These are phyloP conservation scores for Euplagia quadripunctaria DNA, from an alignment of 2,888 invertebrate species.

Conservation along the genomic window DNA sequence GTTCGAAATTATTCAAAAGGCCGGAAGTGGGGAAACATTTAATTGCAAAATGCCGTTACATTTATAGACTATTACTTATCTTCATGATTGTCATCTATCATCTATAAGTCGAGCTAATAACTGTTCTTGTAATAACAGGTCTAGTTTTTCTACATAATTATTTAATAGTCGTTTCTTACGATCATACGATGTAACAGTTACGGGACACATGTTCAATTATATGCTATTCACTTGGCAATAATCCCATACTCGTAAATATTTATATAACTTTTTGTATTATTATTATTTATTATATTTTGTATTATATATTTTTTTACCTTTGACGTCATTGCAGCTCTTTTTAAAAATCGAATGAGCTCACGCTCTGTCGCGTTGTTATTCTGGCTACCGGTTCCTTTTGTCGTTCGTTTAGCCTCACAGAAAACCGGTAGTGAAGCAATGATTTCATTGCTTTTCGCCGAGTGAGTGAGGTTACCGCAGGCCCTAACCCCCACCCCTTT, in stretches of 20 bases:
- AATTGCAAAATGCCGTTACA: not conserved
- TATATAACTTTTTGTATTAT: too few relatives aligned
- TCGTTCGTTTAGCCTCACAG: too few relatives aligned
- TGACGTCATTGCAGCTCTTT: not conserved
- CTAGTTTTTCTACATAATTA: not conserved
- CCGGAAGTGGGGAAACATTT: not conserved
- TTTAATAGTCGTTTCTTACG: conserved; percentile 1
- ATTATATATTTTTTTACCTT: not conserved
- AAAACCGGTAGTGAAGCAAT: too few relatives aligned
- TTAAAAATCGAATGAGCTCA: too few relatives aligned
- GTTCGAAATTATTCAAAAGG: not conserved
- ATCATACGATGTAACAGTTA: not conserved
- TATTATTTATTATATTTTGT: too few relatives aligned
- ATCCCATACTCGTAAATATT: not conserved
- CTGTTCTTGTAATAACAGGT: conserved; percentile 1
- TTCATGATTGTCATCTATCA: not conserved
- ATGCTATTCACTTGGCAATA: not conserved
- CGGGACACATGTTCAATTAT: not conserved
- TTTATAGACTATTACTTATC: not conserved
- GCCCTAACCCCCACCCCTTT: too few relatives aligned
- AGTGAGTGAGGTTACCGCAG: too few relatives aligned
- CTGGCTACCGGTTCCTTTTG: too few relatives aligned
- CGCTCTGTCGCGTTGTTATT: too few relatives aligned
- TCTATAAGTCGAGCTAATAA: not conserved
- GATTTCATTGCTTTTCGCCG: too few relatives aligned